A percentile compares a stretch with the other conserved stretches of the same genome.
Conservation (phyloP, 2,888 invertebrate species). For the Clanis bilineata region DNA sequence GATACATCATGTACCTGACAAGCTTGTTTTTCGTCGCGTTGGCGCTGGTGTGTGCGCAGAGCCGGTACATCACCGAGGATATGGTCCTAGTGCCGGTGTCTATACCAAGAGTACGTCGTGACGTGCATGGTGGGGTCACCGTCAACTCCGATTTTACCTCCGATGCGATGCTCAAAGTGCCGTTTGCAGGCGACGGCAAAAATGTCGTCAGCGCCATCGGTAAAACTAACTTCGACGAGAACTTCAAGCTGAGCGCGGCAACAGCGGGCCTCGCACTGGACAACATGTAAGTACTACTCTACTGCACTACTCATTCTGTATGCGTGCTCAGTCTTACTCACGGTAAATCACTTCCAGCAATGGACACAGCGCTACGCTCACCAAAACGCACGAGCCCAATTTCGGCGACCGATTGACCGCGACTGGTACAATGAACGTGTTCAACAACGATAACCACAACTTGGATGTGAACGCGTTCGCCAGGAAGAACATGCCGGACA, state of each 20-base stretch:
- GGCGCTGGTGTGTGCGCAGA: constrained; percentile 3
- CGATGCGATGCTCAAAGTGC: constrained; percentile 34
- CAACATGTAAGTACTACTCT: constrained; percentile 44
- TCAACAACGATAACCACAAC: constrained; percentile 44
- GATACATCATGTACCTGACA: not conserved
- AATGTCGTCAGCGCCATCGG: constrained; percentile 46
- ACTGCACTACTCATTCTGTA: not conserved
- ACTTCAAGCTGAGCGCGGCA: constrained; percentile 30
- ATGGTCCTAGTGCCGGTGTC: not conserved
- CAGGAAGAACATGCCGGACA: constrained; percentile 48
- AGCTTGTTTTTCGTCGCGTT: not conserved
- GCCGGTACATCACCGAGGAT: not conserved
- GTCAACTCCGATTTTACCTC: constrained; percentile 40
- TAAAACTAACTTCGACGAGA: constrained; percentile 29
- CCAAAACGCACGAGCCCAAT: constrained; percentile 40
- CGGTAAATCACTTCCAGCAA: constrained; percentile 36
- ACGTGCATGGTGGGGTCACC: constrained; percentile 32
- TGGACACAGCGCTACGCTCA: constrained; percentile 48
- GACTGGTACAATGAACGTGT: constrained; percentile 43
- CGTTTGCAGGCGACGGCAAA: constrained; percentile 37
- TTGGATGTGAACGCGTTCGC: constrained; percentile 54
- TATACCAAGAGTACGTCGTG: constrained; percentile 26
- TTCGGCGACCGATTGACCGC: constrained; percentile 46
- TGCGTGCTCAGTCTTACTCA: not conserved
- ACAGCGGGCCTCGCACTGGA: constrained; percentile 49